Evolutionary conservation across 2,888 invertebrate species (phyloP).

Genomic region (Drosophila mercatorum): DNA sequence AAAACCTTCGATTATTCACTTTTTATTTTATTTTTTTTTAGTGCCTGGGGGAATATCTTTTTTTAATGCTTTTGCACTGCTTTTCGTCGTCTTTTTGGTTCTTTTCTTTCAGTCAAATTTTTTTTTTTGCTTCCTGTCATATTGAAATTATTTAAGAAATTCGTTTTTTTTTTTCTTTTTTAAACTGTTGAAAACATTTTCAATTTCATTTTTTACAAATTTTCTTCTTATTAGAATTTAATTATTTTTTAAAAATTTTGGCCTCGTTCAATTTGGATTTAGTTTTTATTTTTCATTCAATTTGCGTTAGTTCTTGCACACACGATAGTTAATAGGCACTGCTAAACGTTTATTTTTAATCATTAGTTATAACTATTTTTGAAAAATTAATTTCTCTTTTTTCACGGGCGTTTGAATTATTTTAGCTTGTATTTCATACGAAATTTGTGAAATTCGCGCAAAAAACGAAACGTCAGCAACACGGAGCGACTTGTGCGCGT

Average conservation of each 20-base stretch:
- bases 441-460: constrained; percentile 37
- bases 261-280: neutral
- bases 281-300: neutral
- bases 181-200: neutral
- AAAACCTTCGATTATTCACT: constrained; percentile 45
- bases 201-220: constrained; percentile 1
- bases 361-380: neutral
- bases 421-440: constrained; percentile 40
- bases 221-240: neutral
- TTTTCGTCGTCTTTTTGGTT: constrained; percentile 13
- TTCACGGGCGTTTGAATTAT: constrained; percentile 14
- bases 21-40: constrained; percentile 21
- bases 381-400: neutral
- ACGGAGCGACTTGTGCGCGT: constrained; percentile 64
- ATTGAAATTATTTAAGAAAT: constrained; percentile 9
- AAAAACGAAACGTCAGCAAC: constrained; percentile 40
- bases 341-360: constrained; percentile 5
- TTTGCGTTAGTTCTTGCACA: neutral
- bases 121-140: constrained; percentile 12
- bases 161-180: neutral
- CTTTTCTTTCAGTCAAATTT: neutral
- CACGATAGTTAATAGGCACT: constrained; percentile 12
- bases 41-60: constrained; percentile 19
- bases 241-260: neutral
- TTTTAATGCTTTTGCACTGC: constrained; percentile 17